Evolutionary conservation across 2,113 vertebrate species (phyloP).

Genomic region (Neomonachus schauinslandi): DNA sequence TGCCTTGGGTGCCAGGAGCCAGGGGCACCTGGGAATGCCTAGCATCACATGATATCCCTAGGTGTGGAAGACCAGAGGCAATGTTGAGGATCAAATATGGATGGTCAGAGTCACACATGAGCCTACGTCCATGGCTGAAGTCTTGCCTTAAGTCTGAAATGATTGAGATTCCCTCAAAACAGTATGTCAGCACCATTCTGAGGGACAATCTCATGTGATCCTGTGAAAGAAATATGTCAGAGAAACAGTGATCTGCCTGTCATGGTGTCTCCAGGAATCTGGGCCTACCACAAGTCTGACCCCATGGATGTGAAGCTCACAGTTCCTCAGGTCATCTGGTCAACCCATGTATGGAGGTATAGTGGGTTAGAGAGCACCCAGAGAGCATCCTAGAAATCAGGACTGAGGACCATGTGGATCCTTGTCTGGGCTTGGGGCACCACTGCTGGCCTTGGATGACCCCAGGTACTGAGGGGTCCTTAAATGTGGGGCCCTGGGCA

Average conservation of each 20-base stretch:
- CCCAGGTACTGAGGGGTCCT: background rate
- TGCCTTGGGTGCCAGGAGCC: background rate
- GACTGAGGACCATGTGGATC: background rate
- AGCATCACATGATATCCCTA: background rate
- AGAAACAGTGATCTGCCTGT: background rate
- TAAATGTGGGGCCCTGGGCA: background rate
- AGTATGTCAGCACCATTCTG: background rate
- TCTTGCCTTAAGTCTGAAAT: background rate
- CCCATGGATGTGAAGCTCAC: background rate
- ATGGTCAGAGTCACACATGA: background rate
- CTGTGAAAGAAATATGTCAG: background rate
- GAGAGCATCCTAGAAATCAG: background rate
- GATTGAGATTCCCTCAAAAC: background rate
- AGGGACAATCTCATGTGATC: background rate
- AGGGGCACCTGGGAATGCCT: too few species aligned
- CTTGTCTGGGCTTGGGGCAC: background rate
- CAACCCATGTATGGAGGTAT: background rate
- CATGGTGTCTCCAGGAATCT: background rate
- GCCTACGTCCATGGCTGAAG: background rate
- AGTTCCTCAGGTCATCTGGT: background rate
- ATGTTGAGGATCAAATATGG: background rate
- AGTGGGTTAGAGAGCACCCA: background rate
- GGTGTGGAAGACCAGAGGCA: background rate
- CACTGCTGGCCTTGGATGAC: background rate
- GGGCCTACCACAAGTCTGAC: background rate